Base-by-base conservation (phyloP, 2,888 invertebrate genomes). In the Unio delphinus region DNA sequence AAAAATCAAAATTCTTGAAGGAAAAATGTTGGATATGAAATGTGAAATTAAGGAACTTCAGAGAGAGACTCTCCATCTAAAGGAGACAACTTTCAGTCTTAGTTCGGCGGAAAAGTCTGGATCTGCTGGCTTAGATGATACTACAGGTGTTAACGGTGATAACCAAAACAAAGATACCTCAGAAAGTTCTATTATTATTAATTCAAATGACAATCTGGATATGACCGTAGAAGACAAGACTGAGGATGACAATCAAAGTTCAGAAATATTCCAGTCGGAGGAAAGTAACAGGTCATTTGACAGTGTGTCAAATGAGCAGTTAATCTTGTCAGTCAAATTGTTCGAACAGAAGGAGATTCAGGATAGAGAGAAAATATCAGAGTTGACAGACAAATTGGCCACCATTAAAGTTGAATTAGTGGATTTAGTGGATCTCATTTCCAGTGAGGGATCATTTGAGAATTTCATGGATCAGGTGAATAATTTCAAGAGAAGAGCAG, bases 31-130 rank as follows among this genome's bases (percentile, higher is more conserved):
- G 57, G 73, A 77, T 61, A 34, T 77, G 17, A 77, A 77, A 64
- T 75, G 75, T 70, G 77, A 77, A 64, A 77, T 73, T 56, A 73
- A 77, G 60, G 75, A 77, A 61, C 34, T 77, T 20, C 77, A 77
- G 34, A 26, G 73, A 3, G 77, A 77, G 64, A 55, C 73, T 28
- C 54, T 75, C 17, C 71, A 68, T 61, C 55, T 63, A 26, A 62
- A 61, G 56, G 75, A 71, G 20, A 55, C 68, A 23, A 68, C 69
- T 15, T 69, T 75, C 45, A 70, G 63, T 72, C 69, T 77, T 55
- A 62, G 70, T 20, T 71, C 73, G 28, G 72, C 73, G 5, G 77
- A 77, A 20, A 71, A 56, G 65, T 77, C 77, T 56, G 73, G 68
- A 30, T 73, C 71, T 30, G 73, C 73, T 30, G 77, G 75, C 63